These are phyloP conservation scores for Microctonus aethiopoides DNA, from an alignment of 2,888 invertebrate genomes.

Conservation along the genomic window DNA sequence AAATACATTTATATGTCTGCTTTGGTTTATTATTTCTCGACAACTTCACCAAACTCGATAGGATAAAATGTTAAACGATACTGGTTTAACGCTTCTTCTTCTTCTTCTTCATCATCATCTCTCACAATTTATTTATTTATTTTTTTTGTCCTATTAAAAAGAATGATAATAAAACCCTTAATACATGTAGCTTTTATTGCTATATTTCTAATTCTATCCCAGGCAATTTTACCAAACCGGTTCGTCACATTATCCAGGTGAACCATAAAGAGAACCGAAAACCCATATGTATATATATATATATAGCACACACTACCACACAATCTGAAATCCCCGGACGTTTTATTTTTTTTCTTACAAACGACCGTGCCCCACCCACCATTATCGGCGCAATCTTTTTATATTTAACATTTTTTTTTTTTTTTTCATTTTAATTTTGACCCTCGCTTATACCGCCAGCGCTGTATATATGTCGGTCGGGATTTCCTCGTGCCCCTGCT, in stretches of 20 bases:
- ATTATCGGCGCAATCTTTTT: constrained; percentile 16
- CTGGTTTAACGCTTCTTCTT: not conserved
- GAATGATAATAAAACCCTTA: not conserved
- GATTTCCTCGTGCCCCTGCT: constrained; percentile 16
- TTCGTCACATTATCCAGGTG: constrained; percentile 18
- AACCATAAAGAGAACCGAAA: constrained; percentile 7
- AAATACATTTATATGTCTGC: not conserved
- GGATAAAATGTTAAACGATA: not conserved
- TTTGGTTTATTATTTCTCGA: not conserved
- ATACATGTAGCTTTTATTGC: constrained; percentile 3
- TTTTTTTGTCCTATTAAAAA: not conserved
- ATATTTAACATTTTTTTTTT: not conserved
- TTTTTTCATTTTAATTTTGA: not conserved
- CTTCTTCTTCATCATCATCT: not conserved
- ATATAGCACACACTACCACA: not conserved
- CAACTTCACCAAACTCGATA: not conserved
- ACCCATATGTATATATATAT: not conserved
- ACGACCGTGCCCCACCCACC: constrained; percentile 6
- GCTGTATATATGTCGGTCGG: not conserved
- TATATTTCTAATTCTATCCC: constrained; percentile 8
- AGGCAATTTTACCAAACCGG: constrained; percentile 15
- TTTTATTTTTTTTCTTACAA: not conserved
- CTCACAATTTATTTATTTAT: not conserved
- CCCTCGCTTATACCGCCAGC: not conserved
- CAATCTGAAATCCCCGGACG: not conserved